Evolutionary conservation across 2,113 vertebrate species (phyloP).

Genomic region (Zapornia atra): DNA sequence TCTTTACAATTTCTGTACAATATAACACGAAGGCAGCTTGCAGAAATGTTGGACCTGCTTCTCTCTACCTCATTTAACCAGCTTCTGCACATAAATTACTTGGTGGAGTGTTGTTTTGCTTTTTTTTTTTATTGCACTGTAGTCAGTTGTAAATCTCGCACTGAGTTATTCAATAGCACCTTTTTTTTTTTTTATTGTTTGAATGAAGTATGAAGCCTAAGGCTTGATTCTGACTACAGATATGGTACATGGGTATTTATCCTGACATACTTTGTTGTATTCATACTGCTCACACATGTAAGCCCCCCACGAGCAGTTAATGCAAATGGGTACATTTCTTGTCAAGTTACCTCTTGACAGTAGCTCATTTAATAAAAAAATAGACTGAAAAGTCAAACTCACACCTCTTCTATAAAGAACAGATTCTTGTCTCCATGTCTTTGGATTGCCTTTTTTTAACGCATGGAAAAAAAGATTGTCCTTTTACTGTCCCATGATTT

Average conservation of each 20-base stretch:
- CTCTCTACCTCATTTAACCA: slow-evolving; percentile 17
- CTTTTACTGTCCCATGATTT: not conserved
- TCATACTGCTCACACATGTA: not conserved
- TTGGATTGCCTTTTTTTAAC: not conserved
- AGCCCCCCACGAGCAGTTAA: not conserved
- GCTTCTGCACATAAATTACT: slow-evolving; percentile 24
- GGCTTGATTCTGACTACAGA: slow-evolving; percentile 48
- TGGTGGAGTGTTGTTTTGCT: not conserved
- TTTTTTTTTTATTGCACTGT: not conserved
- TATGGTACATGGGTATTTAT: slow-evolving; percentile 4
- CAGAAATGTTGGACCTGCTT: slow-evolving; percentile 19
- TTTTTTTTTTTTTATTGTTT: not conserved
- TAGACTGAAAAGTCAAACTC: not conserved
- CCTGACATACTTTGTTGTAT: not conserved
- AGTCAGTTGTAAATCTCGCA: slow-evolving; percentile 46
- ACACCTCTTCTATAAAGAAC: not conserved
- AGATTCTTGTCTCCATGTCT: not conserved
- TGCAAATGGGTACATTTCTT: not conserved
- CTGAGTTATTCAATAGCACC: slow-evolving; percentile 10
- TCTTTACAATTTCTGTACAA: not conserved
- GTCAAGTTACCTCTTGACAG: not conserved
- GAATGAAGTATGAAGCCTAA: slow-evolving; percentile 33
- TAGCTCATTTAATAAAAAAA: not conserved
- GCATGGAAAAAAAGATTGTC: not conserved
- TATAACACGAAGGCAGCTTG: not conserved